A percentile compares a stretch with the other conserved stretches of the same genome.
Evolutionary conservation across 1,140 invertebrate species (phyloP).

Genomic region (Caligus rogercresseyi): DNA sequence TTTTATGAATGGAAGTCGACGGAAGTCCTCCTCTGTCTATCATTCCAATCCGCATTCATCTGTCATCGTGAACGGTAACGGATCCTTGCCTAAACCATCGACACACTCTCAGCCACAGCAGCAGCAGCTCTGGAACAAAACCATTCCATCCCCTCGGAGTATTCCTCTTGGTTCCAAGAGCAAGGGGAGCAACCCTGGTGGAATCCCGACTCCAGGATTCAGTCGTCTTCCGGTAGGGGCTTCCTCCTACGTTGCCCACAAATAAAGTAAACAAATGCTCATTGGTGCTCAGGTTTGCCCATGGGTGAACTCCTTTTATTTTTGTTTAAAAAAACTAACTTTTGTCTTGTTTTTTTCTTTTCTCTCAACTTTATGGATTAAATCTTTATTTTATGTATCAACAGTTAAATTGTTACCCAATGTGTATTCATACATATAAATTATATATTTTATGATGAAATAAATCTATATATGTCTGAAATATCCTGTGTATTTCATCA

Average conservation of each 20-base stretch:
- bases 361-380: not conserved
- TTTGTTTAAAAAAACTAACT: too few species aligned
- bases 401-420: not conserved
- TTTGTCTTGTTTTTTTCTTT: too few species aligned
- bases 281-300: not conserved
- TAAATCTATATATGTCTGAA: too few species aligned
- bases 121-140: not conserved
- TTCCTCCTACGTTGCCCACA: not conserved
- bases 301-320: too few species aligned
- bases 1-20: too few species aligned
- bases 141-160: not conserved
- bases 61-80: too few species aligned
- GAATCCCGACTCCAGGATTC: not conserved
- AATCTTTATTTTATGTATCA: conserved; percentile 1
- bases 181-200: not conserved
- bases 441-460: not conserved
- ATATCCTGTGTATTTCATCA: too few species aligned
- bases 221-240: not conserved
- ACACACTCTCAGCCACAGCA: too few species aligned
- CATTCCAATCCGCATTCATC: too few species aligned
- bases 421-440: not conserved
- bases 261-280: not conserved
- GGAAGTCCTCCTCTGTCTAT: too few species aligned
- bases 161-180: not conserved
- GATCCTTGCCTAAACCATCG: too few species aligned